Evolutionary conservation across 2,113 vertebrate genomes (phyloP).

Genomic region (Erpornis zantholeuca): DNA sequence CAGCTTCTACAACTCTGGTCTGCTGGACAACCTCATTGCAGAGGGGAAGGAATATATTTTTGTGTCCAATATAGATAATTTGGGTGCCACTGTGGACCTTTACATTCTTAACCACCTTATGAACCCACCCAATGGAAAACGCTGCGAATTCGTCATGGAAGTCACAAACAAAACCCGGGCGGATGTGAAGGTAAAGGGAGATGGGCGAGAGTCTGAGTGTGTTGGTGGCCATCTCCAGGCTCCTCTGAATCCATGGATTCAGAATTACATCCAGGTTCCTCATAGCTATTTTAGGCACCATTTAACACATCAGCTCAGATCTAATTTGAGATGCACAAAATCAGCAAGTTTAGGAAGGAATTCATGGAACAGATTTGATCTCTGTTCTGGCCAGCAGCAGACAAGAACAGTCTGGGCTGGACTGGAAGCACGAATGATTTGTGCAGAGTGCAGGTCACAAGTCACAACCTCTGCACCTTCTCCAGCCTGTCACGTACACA

Average conservation of each 20-base stretch:
- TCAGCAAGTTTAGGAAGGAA: not conserved
- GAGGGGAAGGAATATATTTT: conserved; percentile 97
- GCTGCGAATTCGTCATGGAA: conserved; percentile 98
- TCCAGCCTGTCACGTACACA: not conserved
- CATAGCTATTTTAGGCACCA: not conserved
- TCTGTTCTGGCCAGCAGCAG: not conserved
- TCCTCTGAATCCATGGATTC: not conserved
- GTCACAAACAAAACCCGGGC: conserved; percentile 97
- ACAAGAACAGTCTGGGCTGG: not conserved
- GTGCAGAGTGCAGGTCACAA: not conserved
- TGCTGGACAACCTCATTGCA: conserved; percentile 85
- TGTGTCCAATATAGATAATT: conserved; percentile 97
- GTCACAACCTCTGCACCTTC: not conserved
- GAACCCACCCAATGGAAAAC: conserved; percentile 86
- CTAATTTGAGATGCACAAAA: conserved; percentile 20
- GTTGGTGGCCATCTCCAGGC: not conserved
- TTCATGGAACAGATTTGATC: not conserved
- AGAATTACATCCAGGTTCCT: not conserved
- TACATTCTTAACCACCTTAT: conserved; percentile 94
- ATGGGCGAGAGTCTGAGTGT: not conserved
- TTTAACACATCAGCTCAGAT: conserved; percentile 6
- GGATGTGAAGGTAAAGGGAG: conserved; percentile 88
- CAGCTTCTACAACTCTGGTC: conserved; percentile 91
- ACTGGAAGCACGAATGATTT: accelerated
- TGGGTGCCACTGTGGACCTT: conserved; percentile 96